A percentile compares a stretch with the other conserved stretches of the same genome.
phyloP scores from a whole-genome alignment of 2,113 vertebrate species.

The Theropithecus gelada region DNA sequence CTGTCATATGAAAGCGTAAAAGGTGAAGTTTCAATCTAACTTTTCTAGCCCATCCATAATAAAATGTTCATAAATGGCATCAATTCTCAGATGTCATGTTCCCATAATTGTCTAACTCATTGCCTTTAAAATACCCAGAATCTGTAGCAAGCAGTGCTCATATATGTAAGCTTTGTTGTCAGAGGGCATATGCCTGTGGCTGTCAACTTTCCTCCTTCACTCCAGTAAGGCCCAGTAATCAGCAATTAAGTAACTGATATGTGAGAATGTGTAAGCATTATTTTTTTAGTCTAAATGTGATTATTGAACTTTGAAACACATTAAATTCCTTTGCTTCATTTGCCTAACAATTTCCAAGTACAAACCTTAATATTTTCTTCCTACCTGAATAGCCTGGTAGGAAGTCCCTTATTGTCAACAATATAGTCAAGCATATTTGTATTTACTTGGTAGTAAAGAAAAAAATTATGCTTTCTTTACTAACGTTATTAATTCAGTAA shows the following conservation, averaged over 20 bases:
- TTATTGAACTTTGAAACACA: neutral
- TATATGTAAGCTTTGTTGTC: neutral
- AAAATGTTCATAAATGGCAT: neutral
- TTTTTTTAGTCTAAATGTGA: neutral
- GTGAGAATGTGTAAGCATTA: neutral
- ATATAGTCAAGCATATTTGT: neutral
- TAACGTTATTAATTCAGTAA: neutral
- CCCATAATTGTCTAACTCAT: neutral
- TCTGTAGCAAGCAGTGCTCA: neutral
- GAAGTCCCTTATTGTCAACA: neutral
- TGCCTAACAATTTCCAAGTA: neutral
- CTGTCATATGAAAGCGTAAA: neutral
- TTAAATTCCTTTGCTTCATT: neutral
- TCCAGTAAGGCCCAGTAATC: neutral
- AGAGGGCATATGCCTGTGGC: fast-evolving
- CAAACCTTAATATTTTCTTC: too few relatives aligned
- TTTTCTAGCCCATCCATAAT: neutral
- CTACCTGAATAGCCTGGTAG: neutral
- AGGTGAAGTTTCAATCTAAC: neutral
- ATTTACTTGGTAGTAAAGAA: neutral
- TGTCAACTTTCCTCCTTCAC: neutral
- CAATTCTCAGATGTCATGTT: neutral
- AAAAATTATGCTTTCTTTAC: neutral
- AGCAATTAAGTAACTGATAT: neutral
- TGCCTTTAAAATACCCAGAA: neutral